phyloP scores from a whole-genome alignment of 2,113 vertebrate genomes.

The Thomomys bottae region DNA sequence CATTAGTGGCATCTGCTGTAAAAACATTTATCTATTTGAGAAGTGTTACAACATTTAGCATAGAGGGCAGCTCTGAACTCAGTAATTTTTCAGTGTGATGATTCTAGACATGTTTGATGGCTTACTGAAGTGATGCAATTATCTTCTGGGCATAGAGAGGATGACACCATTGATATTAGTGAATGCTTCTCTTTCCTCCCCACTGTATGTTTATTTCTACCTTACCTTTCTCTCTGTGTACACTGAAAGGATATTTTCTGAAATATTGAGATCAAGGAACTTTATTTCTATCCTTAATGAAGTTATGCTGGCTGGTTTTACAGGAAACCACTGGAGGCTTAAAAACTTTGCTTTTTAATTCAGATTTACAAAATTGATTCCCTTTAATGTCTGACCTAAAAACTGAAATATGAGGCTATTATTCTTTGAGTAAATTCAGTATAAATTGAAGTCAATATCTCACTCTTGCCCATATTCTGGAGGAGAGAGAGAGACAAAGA shows the following conservation, averaged over 20 bases:
- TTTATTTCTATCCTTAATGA: conserved; percentile 39
- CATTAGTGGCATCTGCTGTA: conserved; percentile 3
- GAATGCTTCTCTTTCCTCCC: background rate
- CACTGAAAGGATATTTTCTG: conserved; percentile 20
- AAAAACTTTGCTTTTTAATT: conserved; percentile 62
- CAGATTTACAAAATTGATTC: conserved; percentile 28
- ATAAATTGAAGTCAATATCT: background rate
- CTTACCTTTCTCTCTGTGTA: background rate
- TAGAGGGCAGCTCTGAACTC: background rate
- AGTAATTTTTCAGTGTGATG: background rate
- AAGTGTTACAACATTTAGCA: conserved; percentile 8
- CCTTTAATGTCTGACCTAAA: conserved; percentile 26
- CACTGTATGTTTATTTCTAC: background rate
- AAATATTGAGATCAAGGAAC: background rate
- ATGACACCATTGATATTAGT: background rate
- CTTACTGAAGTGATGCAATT: background rate
- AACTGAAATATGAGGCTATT: background rate
- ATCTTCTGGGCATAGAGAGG: background rate
- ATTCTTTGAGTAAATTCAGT: conserved; percentile 33
- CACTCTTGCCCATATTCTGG: background rate
- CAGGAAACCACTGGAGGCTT: conserved; percentile 41
- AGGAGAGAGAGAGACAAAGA: background rate
- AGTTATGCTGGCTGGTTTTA: conserved; percentile 41
- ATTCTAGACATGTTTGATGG: background rate
- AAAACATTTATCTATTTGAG: background rate